These are phyloP conservation scores for Leptonema lineaticorne DNA, from an alignment of 1,140 invertebrate species.

Conservation along the genomic window DNA sequence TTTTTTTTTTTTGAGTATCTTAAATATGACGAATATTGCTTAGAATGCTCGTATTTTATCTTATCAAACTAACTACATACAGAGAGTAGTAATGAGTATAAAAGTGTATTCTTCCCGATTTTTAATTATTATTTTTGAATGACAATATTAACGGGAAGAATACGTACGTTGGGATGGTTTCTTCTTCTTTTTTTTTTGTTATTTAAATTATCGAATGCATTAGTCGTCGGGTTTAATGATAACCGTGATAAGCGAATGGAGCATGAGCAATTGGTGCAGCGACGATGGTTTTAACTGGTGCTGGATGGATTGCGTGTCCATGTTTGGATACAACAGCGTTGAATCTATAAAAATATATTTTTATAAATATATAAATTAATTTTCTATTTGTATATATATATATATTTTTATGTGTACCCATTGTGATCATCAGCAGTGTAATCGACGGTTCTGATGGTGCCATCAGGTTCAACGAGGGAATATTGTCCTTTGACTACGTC, in stretches of 20 bases:
- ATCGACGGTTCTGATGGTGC: slow-evolving; percentile 57
- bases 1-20: too few relatives aligned
- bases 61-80: too few relatives aligned
- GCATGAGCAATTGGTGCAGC: slow-evolving; percentile 44
- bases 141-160: background rate
- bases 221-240: slow-evolving; percentile 45
- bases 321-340: slow-evolving; percentile 66
- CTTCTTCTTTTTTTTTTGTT: background rate
- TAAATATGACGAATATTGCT: too few relatives aligned
- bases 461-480: slow-evolving; percentile 57
- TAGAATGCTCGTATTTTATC: too few relatives aligned
- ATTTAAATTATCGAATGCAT: slow-evolving; percentile 1
- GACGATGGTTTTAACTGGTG: slow-evolving; percentile 34
- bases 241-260: slow-evolving; percentile 55
- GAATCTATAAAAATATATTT: slow-evolving; percentile 51
- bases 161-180: slow-evolving; percentile 19
- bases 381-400: slow-evolving; percentile 21
- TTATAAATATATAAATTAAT: background rate
- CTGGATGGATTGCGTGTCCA: slow-evolving; percentile 48
- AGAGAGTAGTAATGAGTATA: slow-evolving; percentile 9
- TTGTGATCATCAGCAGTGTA: slow-evolving; percentile 58
- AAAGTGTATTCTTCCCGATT: background rate
- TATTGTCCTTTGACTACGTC: slow-evolving; percentile 59
- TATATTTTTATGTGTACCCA: slow-evolving; percentile 43
- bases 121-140: background rate